phyloP scores from a whole-genome alignment of 2,888 invertebrate genomes.

The Sphaeridia pumilis region DNA sequence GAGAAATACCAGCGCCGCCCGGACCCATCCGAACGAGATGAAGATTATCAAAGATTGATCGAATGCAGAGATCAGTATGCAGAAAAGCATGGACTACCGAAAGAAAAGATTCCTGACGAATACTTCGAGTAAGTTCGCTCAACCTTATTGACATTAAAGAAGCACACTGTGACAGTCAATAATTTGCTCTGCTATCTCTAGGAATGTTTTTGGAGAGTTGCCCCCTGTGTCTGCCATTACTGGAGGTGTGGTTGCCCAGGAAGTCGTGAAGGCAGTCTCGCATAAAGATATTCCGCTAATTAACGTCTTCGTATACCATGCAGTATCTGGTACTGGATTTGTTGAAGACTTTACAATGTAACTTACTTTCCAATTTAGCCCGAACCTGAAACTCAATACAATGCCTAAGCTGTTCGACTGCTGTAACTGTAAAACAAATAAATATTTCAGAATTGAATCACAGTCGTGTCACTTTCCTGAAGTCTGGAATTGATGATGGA shows the following conservation, averaged over 20 bases:
- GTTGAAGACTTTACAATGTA: constrained; percentile 51
- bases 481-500: too few relatives aligned
- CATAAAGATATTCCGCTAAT: constrained; percentile 78
- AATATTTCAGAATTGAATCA: too few relatives aligned
- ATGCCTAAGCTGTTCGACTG: too few relatives aligned
- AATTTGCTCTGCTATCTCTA: constrained; percentile 38
- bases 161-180: too few relatives aligned
- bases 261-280: constrained; percentile 88
- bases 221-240: constrained; percentile 82
- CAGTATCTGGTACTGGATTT: constrained; percentile 60
- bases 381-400: too few relatives aligned
- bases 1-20: constrained; percentile 61
- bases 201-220: constrained; percentile 61
- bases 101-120: constrained; percentile 42
- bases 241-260: constrained; percentile 87
- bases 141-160: too few relatives aligned
- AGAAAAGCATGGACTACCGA: constrained; percentile 44
- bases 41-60: constrained; percentile 52
- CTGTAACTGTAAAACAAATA: too few relatives aligned
- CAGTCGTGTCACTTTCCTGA: too few relatives aligned
- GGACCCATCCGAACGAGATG: constrained; percentile 49
- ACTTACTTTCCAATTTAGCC: not conserved
- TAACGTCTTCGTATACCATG: constrained; percentile 85
- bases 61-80: constrained; percentile 53
- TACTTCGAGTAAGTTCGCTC: constrained; percentile 46